Evolutionary conservation across 2,797 vertebrate species (phyloP), one percentile per base, ranked within the genome.

Genomic region (Cercopithecus mitis): DNA sequence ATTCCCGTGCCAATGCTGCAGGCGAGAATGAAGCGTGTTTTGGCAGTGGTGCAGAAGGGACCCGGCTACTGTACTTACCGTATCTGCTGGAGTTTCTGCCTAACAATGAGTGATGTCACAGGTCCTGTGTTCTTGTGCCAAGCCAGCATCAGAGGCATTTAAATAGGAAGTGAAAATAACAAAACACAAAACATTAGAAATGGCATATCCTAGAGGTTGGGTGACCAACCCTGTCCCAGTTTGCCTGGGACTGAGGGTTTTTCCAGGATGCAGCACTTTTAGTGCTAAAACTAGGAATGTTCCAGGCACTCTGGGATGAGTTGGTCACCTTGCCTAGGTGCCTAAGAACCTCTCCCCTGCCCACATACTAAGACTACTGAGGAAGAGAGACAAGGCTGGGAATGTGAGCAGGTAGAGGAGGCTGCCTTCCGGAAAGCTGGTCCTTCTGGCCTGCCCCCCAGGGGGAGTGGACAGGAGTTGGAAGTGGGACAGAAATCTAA

Each of bases 121-220:
- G 70, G 72, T 61, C 90, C 67, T 97, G 11, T 97, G 97, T 96
- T 96, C 77, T 70, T 41, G 45, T 95, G 93, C 96, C 97, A 94
- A 86, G 77, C 85, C 87, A 41, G 73, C 81, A 64, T 73, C 64
- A 27, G 55, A 92, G 22, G 73, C 85, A 36, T 92, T 76, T 27
- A 36, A 83, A 73, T 75, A 76, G 81, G 90, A 93, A 97, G 39
- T 72, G 55, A 93, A 89, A 91, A 90, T 20, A 91, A 86, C 52
- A 57, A 43, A 91, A 73, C 85, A 82, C 45, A 77, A 39, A 75
- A 70, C 4, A 13, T 85, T 97, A 72, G 77, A 90, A 84, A 83
- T 3, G 13, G 36, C 41, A 39, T 80, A 82, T 80, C 55, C 58
- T 52, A 4, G 22, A 61, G 77, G 19, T 36, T 20, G 75, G 30